A percentile compares a stretch with the other conserved stretches of the same genome.
Evolutionary conservation across 2,797 vertebrate species (phyloP).

Genomic region (Gallinago solitaria): DNA sequence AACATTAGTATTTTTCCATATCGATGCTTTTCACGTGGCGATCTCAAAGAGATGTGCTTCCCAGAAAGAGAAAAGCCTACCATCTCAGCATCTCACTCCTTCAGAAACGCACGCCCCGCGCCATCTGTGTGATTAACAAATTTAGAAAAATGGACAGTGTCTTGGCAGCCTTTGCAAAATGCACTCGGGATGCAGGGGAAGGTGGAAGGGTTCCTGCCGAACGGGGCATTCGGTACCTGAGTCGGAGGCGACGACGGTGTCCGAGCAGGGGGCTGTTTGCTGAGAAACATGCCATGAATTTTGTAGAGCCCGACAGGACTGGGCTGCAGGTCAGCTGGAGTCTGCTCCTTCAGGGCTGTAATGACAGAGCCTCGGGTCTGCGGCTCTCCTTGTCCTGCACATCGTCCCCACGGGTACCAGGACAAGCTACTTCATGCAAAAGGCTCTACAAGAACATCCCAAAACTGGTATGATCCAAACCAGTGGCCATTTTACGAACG

Average conservation of each 20-base stretch:
- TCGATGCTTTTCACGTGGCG: neutral
- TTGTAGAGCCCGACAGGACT: neutral
- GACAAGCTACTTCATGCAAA: neutral
- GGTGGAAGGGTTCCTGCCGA: neutral
- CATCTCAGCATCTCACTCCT: neutral
- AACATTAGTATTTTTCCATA: neutral
- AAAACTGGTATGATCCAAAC: neutral
- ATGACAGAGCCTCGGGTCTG: neutral
- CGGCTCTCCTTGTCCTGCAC: neutral
- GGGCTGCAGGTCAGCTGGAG: neutral
- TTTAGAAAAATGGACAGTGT: conserved; percentile 52
- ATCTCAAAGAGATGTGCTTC: neutral
- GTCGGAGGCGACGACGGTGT: conserved; percentile 2
- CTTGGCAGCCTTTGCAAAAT: conserved; percentile 35
- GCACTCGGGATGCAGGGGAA: neutral
- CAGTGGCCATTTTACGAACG: neutral
- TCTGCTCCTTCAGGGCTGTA: neutral
- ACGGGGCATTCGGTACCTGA: neutral
- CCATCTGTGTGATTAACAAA: conserved; percentile 46
- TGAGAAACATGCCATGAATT: conserved; percentile 6
- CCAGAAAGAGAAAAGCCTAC: neutral
- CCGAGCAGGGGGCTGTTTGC: conserved; percentile 3
- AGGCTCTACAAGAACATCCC: neutral
- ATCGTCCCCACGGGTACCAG: neutral
- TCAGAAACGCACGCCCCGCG: conserved; percentile 16